phyloP scores from a whole-genome alignment of 2,797 vertebrate species.

The Bradypus variegatus region DNA sequence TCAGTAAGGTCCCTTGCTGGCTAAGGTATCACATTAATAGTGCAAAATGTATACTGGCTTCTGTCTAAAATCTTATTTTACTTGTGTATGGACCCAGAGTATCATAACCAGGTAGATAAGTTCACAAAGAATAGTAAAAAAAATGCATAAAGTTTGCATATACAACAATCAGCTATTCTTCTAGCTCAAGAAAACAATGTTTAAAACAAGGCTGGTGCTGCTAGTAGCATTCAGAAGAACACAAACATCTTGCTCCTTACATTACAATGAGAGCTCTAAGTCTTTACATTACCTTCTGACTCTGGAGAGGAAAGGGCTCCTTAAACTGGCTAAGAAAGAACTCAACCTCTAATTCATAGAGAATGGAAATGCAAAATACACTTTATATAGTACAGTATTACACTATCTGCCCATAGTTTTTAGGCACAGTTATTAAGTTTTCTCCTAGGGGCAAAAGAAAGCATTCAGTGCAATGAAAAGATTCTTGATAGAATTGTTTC shows the following conservation, averaged over 20 bases:
- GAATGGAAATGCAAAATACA: constrained; percentile 63
- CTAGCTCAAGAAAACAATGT: constrained; percentile 55
- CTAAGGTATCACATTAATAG: constrained; percentile 57
- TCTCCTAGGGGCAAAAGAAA: constrained; percentile 73
- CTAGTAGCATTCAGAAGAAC: constrained; percentile 61
- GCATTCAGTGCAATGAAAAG: constrained; percentile 75
- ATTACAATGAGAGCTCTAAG: constrained; percentile 48
- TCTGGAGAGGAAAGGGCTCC: constrained; percentile 58
- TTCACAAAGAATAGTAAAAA: constrained; percentile 52
- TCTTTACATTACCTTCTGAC: constrained; percentile 57
- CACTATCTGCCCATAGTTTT: constrained; percentile 71
- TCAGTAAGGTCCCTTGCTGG: constrained; percentile 59
- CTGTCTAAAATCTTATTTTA: constrained; percentile 35
- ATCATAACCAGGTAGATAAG: constrained; percentile 63
- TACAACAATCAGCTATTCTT: constrained; percentile 58
- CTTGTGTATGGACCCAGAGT: constrained; percentile 59
- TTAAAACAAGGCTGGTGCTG: constrained; percentile 58
- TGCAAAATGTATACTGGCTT: constrained; percentile 58
- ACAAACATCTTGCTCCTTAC: constrained; percentile 48
- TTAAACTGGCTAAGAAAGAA: constrained; percentile 63
- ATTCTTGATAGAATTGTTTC: constrained; percentile 73
- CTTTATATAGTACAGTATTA: constrained; percentile 61
- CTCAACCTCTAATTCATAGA: constrained; percentile 62
- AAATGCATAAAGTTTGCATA: constrained; percentile 55
- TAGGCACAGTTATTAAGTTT: constrained; percentile 74